These are phyloP conservation scores for Laupala kohalensis DNA, from an alignment of 1,140 invertebrate genomes.

Conservation along the genomic window DNA sequence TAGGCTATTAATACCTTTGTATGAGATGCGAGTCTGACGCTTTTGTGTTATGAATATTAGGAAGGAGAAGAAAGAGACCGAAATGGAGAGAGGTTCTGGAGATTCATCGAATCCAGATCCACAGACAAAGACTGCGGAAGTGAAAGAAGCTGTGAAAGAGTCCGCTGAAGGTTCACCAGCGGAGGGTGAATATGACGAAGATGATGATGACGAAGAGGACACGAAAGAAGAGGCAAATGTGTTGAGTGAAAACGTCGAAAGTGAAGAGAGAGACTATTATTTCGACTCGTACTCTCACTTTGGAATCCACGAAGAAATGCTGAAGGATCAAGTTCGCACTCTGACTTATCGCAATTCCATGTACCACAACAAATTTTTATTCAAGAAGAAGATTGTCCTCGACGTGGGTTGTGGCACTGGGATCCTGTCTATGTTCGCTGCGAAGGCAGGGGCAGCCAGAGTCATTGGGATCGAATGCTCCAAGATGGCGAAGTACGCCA, in stretches of 20 bases:
- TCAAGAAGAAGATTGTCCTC: slow-evolving; percentile 80
- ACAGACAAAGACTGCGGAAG: too few relatives aligned
- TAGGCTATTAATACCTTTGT: too few relatives aligned
- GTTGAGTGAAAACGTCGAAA: slow-evolving; percentile 51
- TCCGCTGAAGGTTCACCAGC: too few relatives aligned
- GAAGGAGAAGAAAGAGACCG: too few relatives aligned
- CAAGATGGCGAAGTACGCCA: slow-evolving; percentile 91
- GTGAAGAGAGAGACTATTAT: slow-evolving; percentile 91
- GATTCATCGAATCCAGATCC: too few relatives aligned
- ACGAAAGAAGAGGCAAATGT: slow-evolving; percentile 4
- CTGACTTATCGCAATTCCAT: slow-evolving; percentile 97
- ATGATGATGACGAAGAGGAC: background rate
- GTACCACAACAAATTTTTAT: slow-evolving; percentile 97
- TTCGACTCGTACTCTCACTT: slow-evolving; percentile 99
- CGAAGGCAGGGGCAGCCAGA: slow-evolving; percentile 89
- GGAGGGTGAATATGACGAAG: slow-evolving; percentile 2
- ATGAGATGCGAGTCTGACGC: too few relatives aligned
- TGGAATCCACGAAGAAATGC: slow-evolving; percentile 99
- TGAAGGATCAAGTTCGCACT: slow-evolving; percentile 98
- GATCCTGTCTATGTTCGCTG: slow-evolving; percentile 99
- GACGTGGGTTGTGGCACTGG: slow-evolving; percentile 99
- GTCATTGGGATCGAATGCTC: slow-evolving; percentile 97
- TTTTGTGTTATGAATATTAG: too few relatives aligned
- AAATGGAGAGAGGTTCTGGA: too few relatives aligned
- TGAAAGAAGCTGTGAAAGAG: too few relatives aligned